phyloP scores from a whole-genome alignment of 2,797 vertebrate genomes.

The Echeneis naucrates region DNA sequence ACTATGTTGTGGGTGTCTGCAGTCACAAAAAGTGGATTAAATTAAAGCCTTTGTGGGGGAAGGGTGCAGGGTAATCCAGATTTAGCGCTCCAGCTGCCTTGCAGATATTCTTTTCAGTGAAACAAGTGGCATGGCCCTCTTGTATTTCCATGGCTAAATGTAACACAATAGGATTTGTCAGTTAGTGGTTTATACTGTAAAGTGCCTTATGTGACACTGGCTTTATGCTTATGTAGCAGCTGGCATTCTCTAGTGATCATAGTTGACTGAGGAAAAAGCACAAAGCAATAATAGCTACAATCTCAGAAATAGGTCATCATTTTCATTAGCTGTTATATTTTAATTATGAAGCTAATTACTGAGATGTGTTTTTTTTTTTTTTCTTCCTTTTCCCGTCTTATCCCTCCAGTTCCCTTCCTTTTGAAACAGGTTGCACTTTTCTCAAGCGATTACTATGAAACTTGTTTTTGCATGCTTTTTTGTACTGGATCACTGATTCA shows the following conservation, averaged over 20 bases:
- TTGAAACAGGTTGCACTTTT: too few relatives aligned
- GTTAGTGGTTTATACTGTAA: not conserved
- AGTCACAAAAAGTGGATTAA: slow-evolving; percentile 56
- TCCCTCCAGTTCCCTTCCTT: not conserved
- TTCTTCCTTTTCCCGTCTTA: not conserved
- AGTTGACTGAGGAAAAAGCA: not conserved
- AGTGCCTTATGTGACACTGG: slow-evolving; percentile 12
- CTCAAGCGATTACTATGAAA: too few relatives aligned
- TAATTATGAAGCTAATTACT: slow-evolving; percentile 9
- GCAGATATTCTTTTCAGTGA: slow-evolving; percentile 4
- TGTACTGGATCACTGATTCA: too few relatives aligned
- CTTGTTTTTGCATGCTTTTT: too few relatives aligned
- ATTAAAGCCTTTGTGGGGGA: slow-evolving; percentile 30
- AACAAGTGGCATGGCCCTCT: slow-evolving; percentile 4
- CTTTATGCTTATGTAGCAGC: slow-evolving; percentile 4
- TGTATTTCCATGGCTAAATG: slow-evolving; percentile 13
- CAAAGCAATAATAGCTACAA: slow-evolving; percentile 10
- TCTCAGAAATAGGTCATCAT: slow-evolving; percentile 24
- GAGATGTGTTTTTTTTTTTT: not conserved
- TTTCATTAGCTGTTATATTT: slow-evolving; percentile 39
- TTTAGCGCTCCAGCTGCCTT: not conserved
- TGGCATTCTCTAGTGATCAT: slow-evolving; percentile 21
- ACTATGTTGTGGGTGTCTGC: slow-evolving; percentile 47
- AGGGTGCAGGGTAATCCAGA: slow-evolving; percentile 24
- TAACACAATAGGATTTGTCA: slow-evolving; percentile 3